phyloP scores from a whole-genome alignment of 2,888 invertebrate genomes.

The Saturnia japonica region DNA sequence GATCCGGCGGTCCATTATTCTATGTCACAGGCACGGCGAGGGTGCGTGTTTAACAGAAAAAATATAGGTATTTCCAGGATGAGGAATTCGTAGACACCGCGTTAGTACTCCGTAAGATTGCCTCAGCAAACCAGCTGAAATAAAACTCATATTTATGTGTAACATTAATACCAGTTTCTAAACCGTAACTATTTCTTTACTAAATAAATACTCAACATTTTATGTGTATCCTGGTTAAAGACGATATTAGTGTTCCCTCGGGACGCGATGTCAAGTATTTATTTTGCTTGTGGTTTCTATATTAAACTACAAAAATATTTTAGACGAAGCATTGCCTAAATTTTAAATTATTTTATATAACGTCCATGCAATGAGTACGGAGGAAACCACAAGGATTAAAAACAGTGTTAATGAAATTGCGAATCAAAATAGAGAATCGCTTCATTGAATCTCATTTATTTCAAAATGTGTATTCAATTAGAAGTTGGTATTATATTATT shows the following conservation, averaged over 20 bases:
- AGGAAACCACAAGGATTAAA: too few relatives aligned
- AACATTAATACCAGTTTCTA: conserved; percentile 10
- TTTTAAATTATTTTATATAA: too few relatives aligned
- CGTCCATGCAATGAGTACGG: too few relatives aligned
- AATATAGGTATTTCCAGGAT: conserved; percentile 26
- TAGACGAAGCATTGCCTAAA: neutral
- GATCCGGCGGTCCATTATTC: conserved; percentile 77
- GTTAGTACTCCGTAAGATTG: conserved; percentile 11
- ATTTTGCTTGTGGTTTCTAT: neutral
- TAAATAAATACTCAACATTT: conserved; percentile 4
- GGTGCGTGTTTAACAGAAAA: conserved; percentile 72
- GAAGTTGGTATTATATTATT: too few relatives aligned
- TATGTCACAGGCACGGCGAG: conserved; percentile 74
- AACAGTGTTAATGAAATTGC: too few relatives aligned
- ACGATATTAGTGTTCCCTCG: neutral
- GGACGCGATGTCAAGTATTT: neutral
- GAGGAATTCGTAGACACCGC: conserved; percentile 15
- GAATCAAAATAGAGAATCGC: too few relatives aligned
- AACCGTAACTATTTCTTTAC: conserved; percentile 6
- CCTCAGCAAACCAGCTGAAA: conserved; percentile 11
- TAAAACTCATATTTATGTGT: conserved; percentile 12
- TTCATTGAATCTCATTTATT: too few relatives aligned
- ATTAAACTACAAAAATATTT: neutral
- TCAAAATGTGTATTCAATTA: too few relatives aligned
- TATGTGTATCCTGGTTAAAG: conserved; percentile 11